Evolutionary conservation across 1,140 invertebrate species (phyloP), one percentile per base, ranked within the genome.

Genomic region (Sycophila sp.): DNA sequence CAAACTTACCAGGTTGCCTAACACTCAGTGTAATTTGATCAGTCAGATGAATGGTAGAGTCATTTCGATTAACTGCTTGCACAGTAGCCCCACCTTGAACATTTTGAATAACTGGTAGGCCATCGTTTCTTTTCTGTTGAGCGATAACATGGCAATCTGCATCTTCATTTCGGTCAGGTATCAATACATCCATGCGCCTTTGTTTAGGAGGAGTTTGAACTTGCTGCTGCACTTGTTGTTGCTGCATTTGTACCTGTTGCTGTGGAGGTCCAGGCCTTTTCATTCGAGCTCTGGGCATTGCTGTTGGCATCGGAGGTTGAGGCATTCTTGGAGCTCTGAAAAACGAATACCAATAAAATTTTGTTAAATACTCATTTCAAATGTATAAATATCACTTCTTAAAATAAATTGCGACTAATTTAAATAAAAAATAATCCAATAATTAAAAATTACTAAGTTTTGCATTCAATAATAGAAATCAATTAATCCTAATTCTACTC

Each of bases 41-140:
- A 0, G 88, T 89, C 2, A 90, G 80, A 78, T 90, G 89, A 79
- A 90, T 89, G 0, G 88, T 89, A 3, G 87, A 89, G 73, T 88
- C 89, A 55, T 85, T 86, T 71, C 84, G 87, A 81, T 32, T 88
- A 49, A 49, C 36, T 24, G 75, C 76, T 63, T 83, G 88, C 78
- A 80, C 84, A 75, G 76, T 83, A 79, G 72, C 86, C 80, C 85
- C 83, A 45, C 90, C 91, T 80, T 92, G 91, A 58, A 93, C 90
- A 77, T 91, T 92, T 58, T 92, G 89, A 66, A 93, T 93, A 75
- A 92, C 87, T 1, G 91, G 91, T 36, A 92, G 72, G 1, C 91
- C 91, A 7, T 92, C 91, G 45, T 90, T 89, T 74, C 92, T 89
- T 62, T 92, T 92, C 74, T 92, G 91, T 83, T 92, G 89, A 4